Evolutionary conservation across 2,113 vertebrate genomes (phyloP), one percentile per base, ranked within the genome.

Genomic region (Spheniscus mendiculus): DNA sequence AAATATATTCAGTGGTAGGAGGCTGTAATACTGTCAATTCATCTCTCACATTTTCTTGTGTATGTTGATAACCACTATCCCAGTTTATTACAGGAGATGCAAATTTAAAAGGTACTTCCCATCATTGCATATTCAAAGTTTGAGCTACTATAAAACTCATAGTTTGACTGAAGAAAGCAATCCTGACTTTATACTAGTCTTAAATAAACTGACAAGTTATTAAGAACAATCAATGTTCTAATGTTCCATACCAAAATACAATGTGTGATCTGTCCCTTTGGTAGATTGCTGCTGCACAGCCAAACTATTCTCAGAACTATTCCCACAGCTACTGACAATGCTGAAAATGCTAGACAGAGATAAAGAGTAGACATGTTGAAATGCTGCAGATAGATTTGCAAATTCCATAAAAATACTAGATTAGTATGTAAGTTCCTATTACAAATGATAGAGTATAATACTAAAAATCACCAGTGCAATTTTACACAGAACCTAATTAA

Each of bases 291-390:
- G 95, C 77, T 89, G 93, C 87, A 91, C 40, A 94, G 83, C 80
- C 87, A 70, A 97, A 97, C 94, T 97, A 93, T 59, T 83, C 87
- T 91, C 89, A 96, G 89, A 95, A 94, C 87, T 93, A 95, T 36
- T 95, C 72, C 83, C 83, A 94, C 87, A 91, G 89, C 87, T 91
- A 93, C 87, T 93, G 92, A 97, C 87, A 95, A 56, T 83, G 80
- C 58, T 93, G 92, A 92, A 91, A 87, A 89, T 69, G 76, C 83
- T 81, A 86, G 26, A 96, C 70, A 90, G 93, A 97, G 89, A 92
- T 78, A 92, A 93, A 85, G 86, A 97, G 83, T 9, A 93, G 58
- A 89, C 34, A 73, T 23, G 44, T 34, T 94, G 87, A 95, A 95
- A 93, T 73, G 67, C 67, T 80, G 53, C 66, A 90, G 52, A 71